Base-by-base conservation (phyloP, 2,113 vertebrate genomes). In the Ageneiosus marmoratus region DNA sequence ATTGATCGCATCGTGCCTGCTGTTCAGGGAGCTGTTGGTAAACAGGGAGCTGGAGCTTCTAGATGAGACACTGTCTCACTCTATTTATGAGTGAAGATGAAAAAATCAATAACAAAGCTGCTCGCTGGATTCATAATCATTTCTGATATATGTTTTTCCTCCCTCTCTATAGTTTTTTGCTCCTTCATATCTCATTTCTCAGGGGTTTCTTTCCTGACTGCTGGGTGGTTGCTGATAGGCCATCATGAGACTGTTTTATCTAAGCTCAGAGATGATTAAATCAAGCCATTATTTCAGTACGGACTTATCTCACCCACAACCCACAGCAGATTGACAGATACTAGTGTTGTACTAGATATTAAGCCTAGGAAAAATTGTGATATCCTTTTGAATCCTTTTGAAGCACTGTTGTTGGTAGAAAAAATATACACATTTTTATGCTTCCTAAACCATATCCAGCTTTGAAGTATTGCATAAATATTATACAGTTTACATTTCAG, bases 81-180 rank as follows among this genome's bases (percentile, higher is more conserved):
- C 58, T 87, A 80, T 85, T 83, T 85, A 85, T 85, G 77, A 85
- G 77, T 55, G 62, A 83, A 81, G 70, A 83, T 83, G 72, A 70
- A 55, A 74, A 87, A 87, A 87, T 87, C 86, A 87, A 87, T 85
- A 85, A 48, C 53, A 77, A 80, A 67, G 75, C 63, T 55, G 16
- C 84, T 78, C 8, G 24, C 81, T 81, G 81, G 83, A 83, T 85
- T 85, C 72, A 78, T 85, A 85, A 87, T 83, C 56, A 81, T 83
- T 83, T 83, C 55, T 80, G 72, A 83, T 80, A 27, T 22, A 15
- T 46, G 32, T 55, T 84, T n/a, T 72, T 58, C 74, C 53, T 67
- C 29, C 13, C 4, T 58, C 27, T 41, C 48, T 79, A 20, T 67
- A 50, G 48, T 78, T 65, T 85, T 78, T 48, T 16, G 12, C 53